Evolutionary conservation across 2,113 vertebrate genomes (phyloP).

Genomic region (Scytalopus superciliaris): DNA sequence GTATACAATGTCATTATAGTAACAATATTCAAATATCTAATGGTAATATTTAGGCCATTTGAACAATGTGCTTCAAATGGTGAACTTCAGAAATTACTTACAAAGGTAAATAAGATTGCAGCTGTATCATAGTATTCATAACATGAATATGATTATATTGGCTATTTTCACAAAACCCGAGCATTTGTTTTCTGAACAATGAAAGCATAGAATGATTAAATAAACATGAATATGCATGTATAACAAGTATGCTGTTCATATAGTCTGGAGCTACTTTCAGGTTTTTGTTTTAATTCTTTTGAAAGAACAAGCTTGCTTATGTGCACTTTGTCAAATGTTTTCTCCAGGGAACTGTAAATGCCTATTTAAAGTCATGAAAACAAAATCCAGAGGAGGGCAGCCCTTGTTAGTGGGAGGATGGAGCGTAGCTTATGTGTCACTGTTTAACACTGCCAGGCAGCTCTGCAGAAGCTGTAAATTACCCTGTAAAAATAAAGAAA

Average conservation of each 20-base stretch:
- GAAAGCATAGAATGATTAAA: constrained; percentile 72
- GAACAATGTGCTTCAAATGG: constrained; percentile 72
- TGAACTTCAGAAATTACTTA: constrained; percentile 75
- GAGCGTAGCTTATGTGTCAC: constrained; percentile 86
- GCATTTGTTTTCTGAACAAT: constrained; percentile 77
- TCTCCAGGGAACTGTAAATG: constrained; percentile 73
- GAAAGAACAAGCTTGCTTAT: constrained; percentile 68
- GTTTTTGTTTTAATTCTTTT: constrained; percentile 42
- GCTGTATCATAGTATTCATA: constrained; percentile 72
- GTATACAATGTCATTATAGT: constrained; percentile 75
- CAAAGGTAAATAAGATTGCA: constrained; percentile 78
- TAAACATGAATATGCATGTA: constrained; percentile 57
- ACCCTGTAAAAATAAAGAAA: constrained; percentile 78
- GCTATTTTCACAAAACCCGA: constrained; percentile 75
- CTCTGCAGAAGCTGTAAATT: constrained; percentile 97
- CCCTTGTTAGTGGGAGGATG: constrained; percentile 76
- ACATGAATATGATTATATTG: constrained; percentile 76
- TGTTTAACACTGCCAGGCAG: constrained; percentile 92
- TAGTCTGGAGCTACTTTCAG: constrained; percentile 30
- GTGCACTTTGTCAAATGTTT: constrained; percentile 67
- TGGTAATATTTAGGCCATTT: constrained; percentile 74
- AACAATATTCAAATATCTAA: constrained; percentile 77
- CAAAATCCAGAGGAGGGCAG: constrained; percentile 79
- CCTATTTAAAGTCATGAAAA: constrained; percentile 68
- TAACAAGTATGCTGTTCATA: constrained; percentile 62